Percentiles rank a stretch among this genome's conserved stretches.
Evolutionary conservation across 23 tunicate genomes (phyloP).

Genomic region (Ascidia mentula): DNA sequence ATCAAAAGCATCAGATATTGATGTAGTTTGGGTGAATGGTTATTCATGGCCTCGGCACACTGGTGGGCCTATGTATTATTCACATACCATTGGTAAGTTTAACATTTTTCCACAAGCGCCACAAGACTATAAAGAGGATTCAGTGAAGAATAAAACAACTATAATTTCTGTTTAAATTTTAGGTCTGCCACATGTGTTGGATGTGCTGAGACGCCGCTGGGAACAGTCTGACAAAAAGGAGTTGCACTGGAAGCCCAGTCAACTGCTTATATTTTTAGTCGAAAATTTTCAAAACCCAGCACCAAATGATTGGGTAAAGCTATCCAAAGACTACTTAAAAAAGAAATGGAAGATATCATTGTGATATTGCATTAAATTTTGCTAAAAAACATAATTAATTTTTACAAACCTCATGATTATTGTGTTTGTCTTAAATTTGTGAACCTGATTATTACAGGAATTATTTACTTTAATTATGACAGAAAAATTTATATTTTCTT

Average conservation of each 20-base stretch:
- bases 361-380: too few species aligned
- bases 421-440: too few species aligned
- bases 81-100: conserved; percentile 45
- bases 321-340: too few species aligned
- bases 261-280: conserved; percentile 68
- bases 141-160: background rate
- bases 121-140: background rate
- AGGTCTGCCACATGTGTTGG: conserved; percentile 82
- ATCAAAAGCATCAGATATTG: conserved; percentile 48
- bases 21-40: conserved; percentile 62
- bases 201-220: conserved; percentile 49
- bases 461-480: too few species aligned
- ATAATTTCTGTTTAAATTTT: background rate
- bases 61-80: conserved; percentile 89
- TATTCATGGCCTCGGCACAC: conserved; percentile 74
- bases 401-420: too few species aligned
- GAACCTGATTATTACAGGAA: too few species aligned
- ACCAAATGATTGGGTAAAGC: conserved; percentile 50
- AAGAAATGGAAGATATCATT: too few species aligned
- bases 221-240: conserved; percentile 25
- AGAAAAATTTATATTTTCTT: too few species aligned
- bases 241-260: conserved; percentile 78
- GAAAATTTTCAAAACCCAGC: conserved; percentile 63
- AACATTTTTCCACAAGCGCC: background rate
- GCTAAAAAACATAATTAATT: too few species aligned